Base-by-base conservation (phyloP, 2,888 invertebrate genomes). In the Conus canariensis region DNA sequence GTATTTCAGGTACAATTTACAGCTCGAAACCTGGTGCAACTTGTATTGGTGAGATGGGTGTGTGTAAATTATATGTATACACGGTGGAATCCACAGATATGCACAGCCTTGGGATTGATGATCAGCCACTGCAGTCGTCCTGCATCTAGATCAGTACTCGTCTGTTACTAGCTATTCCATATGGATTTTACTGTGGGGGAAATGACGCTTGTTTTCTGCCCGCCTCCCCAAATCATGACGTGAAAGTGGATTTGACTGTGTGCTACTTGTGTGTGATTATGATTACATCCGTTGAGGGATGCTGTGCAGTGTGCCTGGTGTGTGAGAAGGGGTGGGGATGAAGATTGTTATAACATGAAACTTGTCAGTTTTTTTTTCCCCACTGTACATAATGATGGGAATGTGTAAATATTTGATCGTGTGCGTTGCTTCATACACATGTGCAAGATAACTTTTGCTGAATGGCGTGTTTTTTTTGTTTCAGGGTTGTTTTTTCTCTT, bases 351-450 rank as follows among this genome's bases (percentile, higher is more conserved):
- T 16, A 10, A 80, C 16, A 30, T 80, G 77, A 12, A 80, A 80
- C 30, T 80, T 80, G 25, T 30, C 10, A 80, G 16, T 14, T 80
- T 80, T 77, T 30, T 80, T 80, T 10, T 45, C 12, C 12, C 16
- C 77, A 30, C 12, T 58, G 82, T 83, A 83, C 80, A 80, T 83
- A 22, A 22, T 83, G 19, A 58, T 83, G 19, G 19, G 22, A 58
- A 58, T 83, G 56, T 83, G 82, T 56, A 56, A 83, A 83, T 56
- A 83, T 64, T 64, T 64, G 64, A 83, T 22, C 58, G 82, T 22
- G 82, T 83, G 77, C 10, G 25, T 80, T 80, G 77, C 77, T 80
- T 80, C 30, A 83, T 22, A 83, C 82, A 58, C 22, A 83, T 83
- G 58, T 83, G 58, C n/a, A 58, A 25, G 82, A 83, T 83, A 25